Evolutionary conservation across 2,888 invertebrate genomes (phyloP).

Genomic region (Atethmia centrago): DNA sequence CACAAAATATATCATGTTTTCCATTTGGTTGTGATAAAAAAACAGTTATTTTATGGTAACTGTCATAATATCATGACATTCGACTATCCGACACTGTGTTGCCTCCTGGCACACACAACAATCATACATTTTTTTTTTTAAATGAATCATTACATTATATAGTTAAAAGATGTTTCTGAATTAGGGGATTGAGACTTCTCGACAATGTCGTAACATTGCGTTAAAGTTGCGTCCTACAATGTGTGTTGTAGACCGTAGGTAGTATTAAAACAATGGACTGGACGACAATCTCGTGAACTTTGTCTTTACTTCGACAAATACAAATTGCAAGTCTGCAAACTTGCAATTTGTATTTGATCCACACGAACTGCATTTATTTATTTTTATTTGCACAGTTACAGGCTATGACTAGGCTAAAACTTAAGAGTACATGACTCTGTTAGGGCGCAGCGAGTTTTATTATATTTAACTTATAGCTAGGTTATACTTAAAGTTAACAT

Average conservation of each 20-base stretch:
- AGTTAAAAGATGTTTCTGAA: neutral
- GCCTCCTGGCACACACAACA: too few relatives aligned
- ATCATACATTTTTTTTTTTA: too few relatives aligned
- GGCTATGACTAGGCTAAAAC: neutral
- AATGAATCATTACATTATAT: too few relatives aligned
- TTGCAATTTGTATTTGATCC: neutral
- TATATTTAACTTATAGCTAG: neutral
- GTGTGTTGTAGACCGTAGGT: neutral
- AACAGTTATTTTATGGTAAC: too few relatives aligned
- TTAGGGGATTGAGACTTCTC: neutral
- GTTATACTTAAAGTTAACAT: neutral
- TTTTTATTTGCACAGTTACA: neutral
- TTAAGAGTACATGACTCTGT: neutral
- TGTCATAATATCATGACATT: too few relatives aligned
- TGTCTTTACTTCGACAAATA: neutral
- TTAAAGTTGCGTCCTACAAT: slow-evolving; percentile 13
- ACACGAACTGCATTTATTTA: slow-evolving; percentile 3
- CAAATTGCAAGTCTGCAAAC: too few relatives aligned
- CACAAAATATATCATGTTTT: too few relatives aligned
- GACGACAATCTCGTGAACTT: slow-evolving; percentile 8
- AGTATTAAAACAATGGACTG: slow-evolving; percentile 28
- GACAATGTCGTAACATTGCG: neutral
- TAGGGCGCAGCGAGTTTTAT: neutral
- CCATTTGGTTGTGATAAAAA: too few relatives aligned
- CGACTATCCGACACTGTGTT: too few relatives aligned